Conservation (phyloP, 1,140 invertebrate species). For the Ceratina calcarata region DNA sequence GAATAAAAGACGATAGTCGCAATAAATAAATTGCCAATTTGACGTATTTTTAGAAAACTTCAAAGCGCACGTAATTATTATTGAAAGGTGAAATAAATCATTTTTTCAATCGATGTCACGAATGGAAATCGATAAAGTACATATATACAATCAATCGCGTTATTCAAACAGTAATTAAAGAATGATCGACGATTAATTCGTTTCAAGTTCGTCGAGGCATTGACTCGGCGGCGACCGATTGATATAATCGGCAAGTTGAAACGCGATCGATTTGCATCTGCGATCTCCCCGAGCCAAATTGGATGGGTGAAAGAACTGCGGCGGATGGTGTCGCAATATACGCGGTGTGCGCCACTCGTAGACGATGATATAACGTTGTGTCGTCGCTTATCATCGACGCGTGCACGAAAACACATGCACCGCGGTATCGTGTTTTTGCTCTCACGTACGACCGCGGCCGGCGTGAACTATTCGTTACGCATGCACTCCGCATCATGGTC, state of each 20-base stretch:
- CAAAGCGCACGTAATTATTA: no score
- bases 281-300: background rate
- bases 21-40: no score
- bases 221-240: no score
- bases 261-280: no score
- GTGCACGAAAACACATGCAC: slow-evolving; percentile 24
- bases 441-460: slow-evolving; percentile 15
- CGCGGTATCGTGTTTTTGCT: slow-evolving; percentile 18
- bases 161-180: background rate
- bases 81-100: background rate
- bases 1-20: no score
- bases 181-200: background rate
- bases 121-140: background rate
- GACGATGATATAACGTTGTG: slow-evolving; percentile 51
- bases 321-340: slow-evolving; percentile 21
- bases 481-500: slow-evolving; percentile 45
- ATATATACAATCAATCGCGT: no score
- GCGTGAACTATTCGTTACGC: slow-evolving; percentile 48
- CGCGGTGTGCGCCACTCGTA: slow-evolving; percentile 15
- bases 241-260: no score
- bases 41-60: no score
- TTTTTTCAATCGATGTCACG: background rate
- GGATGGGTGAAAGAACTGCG: slow-evolving; percentile 49
- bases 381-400: slow-evolving; percentile 42
- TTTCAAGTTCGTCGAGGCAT: background rate